These are phyloP conservation scores for Eudasyphora cyanicolor DNA, from an alignment of 2,888 invertebrate genomes.

Conservation along the genomic window DNA sequence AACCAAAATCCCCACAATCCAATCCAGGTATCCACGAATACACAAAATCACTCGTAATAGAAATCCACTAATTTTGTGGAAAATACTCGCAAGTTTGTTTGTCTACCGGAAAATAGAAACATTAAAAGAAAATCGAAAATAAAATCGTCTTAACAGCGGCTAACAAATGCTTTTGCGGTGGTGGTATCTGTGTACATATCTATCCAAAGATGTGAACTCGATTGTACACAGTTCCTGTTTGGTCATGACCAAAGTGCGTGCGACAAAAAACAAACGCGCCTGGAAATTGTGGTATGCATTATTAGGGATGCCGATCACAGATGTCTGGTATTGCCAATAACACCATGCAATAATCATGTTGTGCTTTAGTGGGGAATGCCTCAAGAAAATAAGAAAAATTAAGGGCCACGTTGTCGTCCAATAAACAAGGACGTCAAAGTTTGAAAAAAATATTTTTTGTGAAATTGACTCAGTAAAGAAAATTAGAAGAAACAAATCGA, in stretches of 20 bases:
- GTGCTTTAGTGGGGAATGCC: no score
- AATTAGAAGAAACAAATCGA: no score
- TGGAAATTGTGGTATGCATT: not conserved
- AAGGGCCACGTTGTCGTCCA: no score
- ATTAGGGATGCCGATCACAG: not conserved
- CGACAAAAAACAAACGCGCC: not conserved
- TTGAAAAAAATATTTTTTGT: no score
- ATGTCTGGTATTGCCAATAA: not conserved
- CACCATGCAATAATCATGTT: no score
- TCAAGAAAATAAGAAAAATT: no score
- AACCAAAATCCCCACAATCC: constrained; percentile 55
- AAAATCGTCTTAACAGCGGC: not conserved
- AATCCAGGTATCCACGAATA: constrained; percentile 25
- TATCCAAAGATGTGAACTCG: not conserved
- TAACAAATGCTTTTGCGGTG: not conserved
- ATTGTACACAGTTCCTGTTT: constrained; percentile 27
- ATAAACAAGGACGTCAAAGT: no score
- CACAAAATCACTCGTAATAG: no score
- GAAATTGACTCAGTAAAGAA: no score
- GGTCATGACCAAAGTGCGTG: constrained; percentile 29
- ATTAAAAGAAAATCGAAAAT: not conserved
- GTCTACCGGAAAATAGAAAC: constrained; percentile 9
- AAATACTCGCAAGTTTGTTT: not conserved
- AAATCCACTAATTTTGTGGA: constrained; percentile 3
- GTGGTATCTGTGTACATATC: not conserved